These are phyloP conservation scores for Ectemnius lituratus DNA, from an alignment of 2,888 invertebrate species.

Conservation along the genomic window DNA sequence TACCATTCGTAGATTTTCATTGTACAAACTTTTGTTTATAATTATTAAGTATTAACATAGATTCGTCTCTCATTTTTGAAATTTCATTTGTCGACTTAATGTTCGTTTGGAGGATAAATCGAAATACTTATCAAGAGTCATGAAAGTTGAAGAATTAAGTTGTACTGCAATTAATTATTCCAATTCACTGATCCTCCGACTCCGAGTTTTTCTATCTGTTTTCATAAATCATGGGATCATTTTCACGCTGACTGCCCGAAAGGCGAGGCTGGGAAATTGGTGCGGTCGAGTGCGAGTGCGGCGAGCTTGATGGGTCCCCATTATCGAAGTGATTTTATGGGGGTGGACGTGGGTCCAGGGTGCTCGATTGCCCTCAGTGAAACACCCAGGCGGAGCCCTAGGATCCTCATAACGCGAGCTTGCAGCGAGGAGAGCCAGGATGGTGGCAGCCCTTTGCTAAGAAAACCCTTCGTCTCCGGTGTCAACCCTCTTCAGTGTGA, in stretches of 20 bases:
- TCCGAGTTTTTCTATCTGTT: too few species aligned
- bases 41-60: neutral
- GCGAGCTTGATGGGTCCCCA: slow-evolving; percentile 80
- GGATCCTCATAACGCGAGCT: slow-evolving; percentile 86
- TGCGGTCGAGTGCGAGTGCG: slow-evolving; percentile 79
- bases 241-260: neutral
- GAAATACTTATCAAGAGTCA: too few species aligned
- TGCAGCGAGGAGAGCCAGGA: slow-evolving; percentile 86
- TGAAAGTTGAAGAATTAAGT: too few species aligned
- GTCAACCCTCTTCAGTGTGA: slow-evolving; percentile 63
- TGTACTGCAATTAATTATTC: too few species aligned
- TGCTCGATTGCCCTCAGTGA: slow-evolving; percentile 55
- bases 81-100: too few species aligned
- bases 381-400: slow-evolving; percentile 81
- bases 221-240: neutral
- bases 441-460: slow-evolving; percentile 68
- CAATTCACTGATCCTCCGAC: too few species aligned
- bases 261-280: slow-evolving; percentile 67
- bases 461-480: slow-evolving; percentile 53
- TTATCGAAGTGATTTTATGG: slow-evolving; percentile 67
- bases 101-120: too few species aligned
- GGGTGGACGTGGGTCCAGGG: slow-evolving; percentile 48
- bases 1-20: too few species aligned
- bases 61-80: neutral
- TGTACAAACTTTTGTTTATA: too few species aligned